Base-by-base conservation (phyloP, 1,140 invertebrate species). In the Cryptotermes secundus region DNA sequence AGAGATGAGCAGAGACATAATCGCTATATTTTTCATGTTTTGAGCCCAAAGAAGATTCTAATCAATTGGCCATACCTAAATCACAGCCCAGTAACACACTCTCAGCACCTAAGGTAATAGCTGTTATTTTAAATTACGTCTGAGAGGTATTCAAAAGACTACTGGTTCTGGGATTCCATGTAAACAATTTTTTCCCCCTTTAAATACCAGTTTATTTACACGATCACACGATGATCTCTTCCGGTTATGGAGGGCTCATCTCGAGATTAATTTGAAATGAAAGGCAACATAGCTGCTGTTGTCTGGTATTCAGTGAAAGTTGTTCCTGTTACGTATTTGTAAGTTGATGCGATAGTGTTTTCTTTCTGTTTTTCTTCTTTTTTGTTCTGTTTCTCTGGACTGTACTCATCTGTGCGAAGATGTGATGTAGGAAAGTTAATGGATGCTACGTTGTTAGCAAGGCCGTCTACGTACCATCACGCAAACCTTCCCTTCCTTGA, bases 321-420 rank as follows among this genome's bases (percentile, higher is more conserved):
- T 26, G n/a, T 31, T 72, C 59, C 59, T 72, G 59, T 72, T 72
- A 72, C 59, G n/a, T 72, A n/a, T 72, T n/a, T 72, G 26, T 72
- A 31, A n/a, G n/a, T 72, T 72, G 59, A 72, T 72, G 59, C 26
- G 26, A 72, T 72, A 7, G 16, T 31, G 59, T 31, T 72, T 31
- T 26, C n/a, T 72, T 72, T 72, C 31, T 31, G 6, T 59, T 59
- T 59, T 59, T 3, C 53, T n/a, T 42, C 9, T 42, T 42, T 42
- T 9, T 42, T 42, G 38, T 42, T 10, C 6, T 49, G 3, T 49
- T 49, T 49, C 22, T 22, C 14, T 49, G 16, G 19, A 49, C 45
- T 22, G 22, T 49, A 19, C 45, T 49, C 45, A 19, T 49, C n/a
- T 72, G 59, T 72, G 59, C 10, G 59, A 72, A 72, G n/a, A 72